Percentiles rank a stretch among this genome's conserved stretches.
phyloP scores from a whole-genome alignment of 2,888 invertebrate species.

The Lydus trimaculatus region DNA sequence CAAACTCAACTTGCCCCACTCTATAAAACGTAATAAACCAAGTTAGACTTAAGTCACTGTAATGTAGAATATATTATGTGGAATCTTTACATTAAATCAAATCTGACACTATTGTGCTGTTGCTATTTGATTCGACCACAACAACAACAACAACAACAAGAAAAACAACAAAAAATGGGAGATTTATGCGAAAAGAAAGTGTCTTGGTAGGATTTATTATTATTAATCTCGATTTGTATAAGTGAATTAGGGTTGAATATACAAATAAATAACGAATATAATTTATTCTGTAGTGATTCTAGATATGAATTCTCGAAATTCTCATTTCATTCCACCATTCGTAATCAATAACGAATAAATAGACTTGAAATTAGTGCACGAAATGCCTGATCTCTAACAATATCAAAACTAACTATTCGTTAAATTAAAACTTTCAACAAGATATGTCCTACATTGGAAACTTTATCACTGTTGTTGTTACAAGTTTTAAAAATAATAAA shows the following conservation, averaged over 20 bases:
- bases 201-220: not conserved
- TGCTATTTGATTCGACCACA: too few species aligned
- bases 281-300: not conserved
- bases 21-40: too few species aligned
- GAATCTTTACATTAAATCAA: not conserved
- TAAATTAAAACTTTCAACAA: too few species aligned
- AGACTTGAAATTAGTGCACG: not conserved
- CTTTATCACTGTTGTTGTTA: too few species aligned
- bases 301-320: not conserved
- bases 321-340: not conserved
- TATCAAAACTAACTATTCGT: too few species aligned
- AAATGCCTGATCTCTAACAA: too few species aligned
- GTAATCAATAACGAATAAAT: not conserved
- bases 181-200: not conserved
- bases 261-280: not conserved
- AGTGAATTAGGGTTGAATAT: not conserved
- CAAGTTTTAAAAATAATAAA: too few species aligned
- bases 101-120: not conserved
- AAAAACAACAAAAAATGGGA: not conserved
- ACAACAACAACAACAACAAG: not conserved
- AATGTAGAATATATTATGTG: too few species aligned
- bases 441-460: too few species aligned
- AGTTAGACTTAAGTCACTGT: too few species aligned
- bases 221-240: too few species aligned
- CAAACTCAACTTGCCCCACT: too few species aligned